Percentiles rank a stretch among this genome's conserved stretches.
phyloP scores from a whole-genome alignment of 2,113 vertebrate species.

The Alosa alosa region DNA sequence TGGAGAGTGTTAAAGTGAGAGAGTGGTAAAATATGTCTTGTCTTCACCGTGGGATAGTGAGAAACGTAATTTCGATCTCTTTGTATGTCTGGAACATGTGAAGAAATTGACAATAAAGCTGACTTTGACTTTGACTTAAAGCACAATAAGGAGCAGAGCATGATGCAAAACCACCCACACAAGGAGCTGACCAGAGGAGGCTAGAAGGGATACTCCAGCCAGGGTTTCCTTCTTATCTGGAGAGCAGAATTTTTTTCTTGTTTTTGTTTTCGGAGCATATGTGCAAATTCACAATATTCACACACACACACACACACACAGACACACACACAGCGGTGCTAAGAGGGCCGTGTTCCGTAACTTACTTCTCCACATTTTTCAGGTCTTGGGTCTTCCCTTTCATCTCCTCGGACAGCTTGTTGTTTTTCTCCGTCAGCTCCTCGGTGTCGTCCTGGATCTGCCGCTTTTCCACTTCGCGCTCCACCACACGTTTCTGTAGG shows the following conservation, averaged over 20 bases:
- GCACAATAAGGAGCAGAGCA: neutral
- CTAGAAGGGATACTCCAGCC: neutral
- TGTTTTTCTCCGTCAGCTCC: slow-evolving; percentile 82
- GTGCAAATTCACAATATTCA: slow-evolving; percentile 68
- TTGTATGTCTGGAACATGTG: too few species aligned
- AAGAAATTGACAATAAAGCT: too few species aligned
- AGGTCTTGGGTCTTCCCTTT: slow-evolving; percentile 83
- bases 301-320: slow-evolving; percentile 25
- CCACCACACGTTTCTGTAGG: slow-evolving; percentile 78
- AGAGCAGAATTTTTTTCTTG: too few species aligned
- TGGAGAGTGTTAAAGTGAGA: neutral
- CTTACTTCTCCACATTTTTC: slow-evolving; percentile 89
- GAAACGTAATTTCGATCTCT: too few species aligned
- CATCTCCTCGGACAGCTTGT: slow-evolving; percentile 78
- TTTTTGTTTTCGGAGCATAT: too few species aligned
- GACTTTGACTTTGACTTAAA: too few species aligned
- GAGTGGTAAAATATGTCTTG: too few species aligned
- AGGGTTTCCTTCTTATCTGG: too few species aligned
- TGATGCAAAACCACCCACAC: neutral
- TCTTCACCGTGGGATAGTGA: too few species aligned
- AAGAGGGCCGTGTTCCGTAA: neutral
- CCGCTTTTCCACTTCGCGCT: slow-evolving; percentile 81
- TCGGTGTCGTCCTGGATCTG: slow-evolving; percentile 85
- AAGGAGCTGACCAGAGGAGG: too few species aligned
- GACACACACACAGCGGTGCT: neutral